Base-by-base conservation (phyloP, 2,797 vertebrate genomes). In the Eulemur albifrons region DNA sequence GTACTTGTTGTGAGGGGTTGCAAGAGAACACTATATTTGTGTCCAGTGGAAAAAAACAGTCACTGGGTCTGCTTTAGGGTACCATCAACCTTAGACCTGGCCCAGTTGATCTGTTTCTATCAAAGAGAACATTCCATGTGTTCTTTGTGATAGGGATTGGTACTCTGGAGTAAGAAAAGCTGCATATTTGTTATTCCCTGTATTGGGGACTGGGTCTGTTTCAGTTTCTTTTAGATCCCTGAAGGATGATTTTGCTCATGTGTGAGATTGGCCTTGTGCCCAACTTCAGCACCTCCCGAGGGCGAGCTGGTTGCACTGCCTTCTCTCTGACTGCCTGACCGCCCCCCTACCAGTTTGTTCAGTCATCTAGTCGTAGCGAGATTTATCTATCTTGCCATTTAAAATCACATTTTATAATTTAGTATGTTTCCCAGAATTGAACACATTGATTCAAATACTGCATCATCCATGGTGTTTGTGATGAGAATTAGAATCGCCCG, bases 1-100 rank as follows among this genome's bases (percentile, higher is more conserved):
- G 13, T 88, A 54, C 72, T 93, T 94, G 83, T 67, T 84, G 54
- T 93, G 43, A 93, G 93, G 93, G 25, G 7, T 84, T 97, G 70
- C 90, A 65, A 43, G 88, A 80, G 75, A 96, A 94, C 81, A 93
- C 40, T 90, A 1, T 7, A 23, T 91, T 7, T 77, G 5, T 79
- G n/a, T 88, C 79, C 48, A 14, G 48, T 84, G 69, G 86, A 25
- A 35, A 52, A 63, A 85, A 40, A 73, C 32, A 40, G 63, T 40
- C 17, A 45, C 27, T 82, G 7, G 3, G 5, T 87, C 20, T 30
- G 23, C 76, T 45, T 59, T 69, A 70, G 63, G 57, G 2, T 20
- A 0, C 57, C 20, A 2, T 59, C 23, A 21, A 32, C 52, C 13
- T 77, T 14, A 48, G 75, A 27, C 12, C 70, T 89, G 83, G 25